Evolutionary conservation across 2,888 invertebrate species (phyloP), one percentile per base, ranked within the genome.

Genomic region (Fabriciana adippe): DNA sequence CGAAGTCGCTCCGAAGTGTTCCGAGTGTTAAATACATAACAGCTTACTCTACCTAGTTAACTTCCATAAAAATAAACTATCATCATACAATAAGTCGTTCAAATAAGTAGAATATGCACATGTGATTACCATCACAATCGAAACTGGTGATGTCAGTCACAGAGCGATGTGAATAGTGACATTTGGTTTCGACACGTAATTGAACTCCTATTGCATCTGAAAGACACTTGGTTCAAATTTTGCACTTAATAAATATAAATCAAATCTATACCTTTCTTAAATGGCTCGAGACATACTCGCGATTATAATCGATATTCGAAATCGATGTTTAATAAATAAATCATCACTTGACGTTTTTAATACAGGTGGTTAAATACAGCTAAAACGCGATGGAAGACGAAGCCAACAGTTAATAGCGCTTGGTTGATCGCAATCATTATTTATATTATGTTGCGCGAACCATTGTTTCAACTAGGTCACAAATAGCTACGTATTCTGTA

Each of bases 31-130:
- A 89, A 88, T 89, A 92, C 88, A 90, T 90, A 92, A 92, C 92
- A 90, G 88, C 91, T 92, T 92, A 92, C 83, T 84, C 91, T 92
- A 92, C 87, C 89, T 91, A 91, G 84, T 88, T 90, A 91, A 91
- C 89, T 89, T 90, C 84, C 84, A 86, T 89, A 89, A 89, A 89
- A 91, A 90, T 90, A 90, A 92, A 87, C 90, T 90, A 89, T 88
- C 86, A 83, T 91, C 81, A 83, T 90, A 92, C 89, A 90, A 84
- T 88, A 88, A 85, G 86, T 89, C 87, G 79, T 84, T 84, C 80
- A 80, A 84, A 77, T 81, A 79, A 78, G 77, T 76, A 83, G 79
- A 59, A 59, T 59, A 59, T 59, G 47, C 47, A 59, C 77, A 74
- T 72, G 73, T 55, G 41, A 56, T 41, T 71, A 81, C 78, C 81